Base-by-base conservation (phyloP, 2,888 invertebrate genomes). In the Syrista parreyssii region DNA sequence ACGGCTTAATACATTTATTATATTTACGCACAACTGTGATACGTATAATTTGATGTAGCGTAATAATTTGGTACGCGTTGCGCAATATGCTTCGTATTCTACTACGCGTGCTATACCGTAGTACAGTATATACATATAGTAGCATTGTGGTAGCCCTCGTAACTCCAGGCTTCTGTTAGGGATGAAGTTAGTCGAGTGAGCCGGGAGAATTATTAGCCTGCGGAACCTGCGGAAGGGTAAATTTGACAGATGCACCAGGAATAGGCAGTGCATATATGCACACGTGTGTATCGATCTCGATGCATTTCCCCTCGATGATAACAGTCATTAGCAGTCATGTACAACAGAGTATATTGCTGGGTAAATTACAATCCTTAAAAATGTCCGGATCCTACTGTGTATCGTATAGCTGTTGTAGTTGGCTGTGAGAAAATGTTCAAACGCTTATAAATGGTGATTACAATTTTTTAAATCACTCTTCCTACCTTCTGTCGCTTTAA, bases 171-270 rank as follows among this genome's bases (percentile, higher is more conserved):
- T 15, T 40, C 40, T 15, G 40, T 40, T 40, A 40, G 40, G 40
- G 40, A 40, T 40, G 40, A 40, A 40, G 40, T 40, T 40, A 40
- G 40, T 40, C 40, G 40, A 40, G 40, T 15, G 40, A 40, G 40
- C 40, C 15, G 40, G 6, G 40, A 40, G 40, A 40, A 40, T 40
- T 40, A 40, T 40, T 40, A 40, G 40, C 40, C 40, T 40, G 40
- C 81, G 80, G 80, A 75, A 82, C 73, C 83, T 78, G 82, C 83
- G 84, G 84, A 86, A 86, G 89, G 87, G 87, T 87, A 86, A 85
- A 86, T 87, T 86, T 86, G 87, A 85, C 87, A 86, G 87, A 88
- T 87, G 86, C 87, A 87, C 79, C 81, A 79, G 78, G 75, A 81
- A 82, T 84, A 86, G 40, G 40, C 40, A 40, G 40, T 40, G 40